Base-by-base conservation (phyloP, 2,888 invertebrate genomes). In the Hypselothyrea guttata region DNA sequence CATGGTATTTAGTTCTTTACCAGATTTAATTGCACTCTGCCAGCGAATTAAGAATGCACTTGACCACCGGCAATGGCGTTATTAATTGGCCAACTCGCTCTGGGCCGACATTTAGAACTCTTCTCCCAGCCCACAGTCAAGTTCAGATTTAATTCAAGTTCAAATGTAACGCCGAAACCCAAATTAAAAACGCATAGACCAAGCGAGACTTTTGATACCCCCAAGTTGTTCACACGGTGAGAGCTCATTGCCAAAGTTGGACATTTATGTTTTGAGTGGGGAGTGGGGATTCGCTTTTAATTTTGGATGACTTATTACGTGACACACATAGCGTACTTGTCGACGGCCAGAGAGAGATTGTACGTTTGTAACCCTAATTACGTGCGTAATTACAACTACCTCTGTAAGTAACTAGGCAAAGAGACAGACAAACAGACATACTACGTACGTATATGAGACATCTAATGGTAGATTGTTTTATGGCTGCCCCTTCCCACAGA, bases 1-100 rank as follows among this genome's bases (percentile, higher is more conserved):
- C n/a, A 40, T 40, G 64, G 51, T 68, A 76, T 79, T 81, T 56
- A 62, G 77, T 75, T 78, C 78, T 76, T 78, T 67, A 62, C 49
- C 65, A 71, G 45, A 53, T 69, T 81, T 84, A 84, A 79, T 61
- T 56, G 47, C 47, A 40, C 60, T 53, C 8, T 54, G 45, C 41
- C 37, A 40, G n/a, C 64, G 52, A 70, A 64, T 53, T 63, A 40
- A 41, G 60, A 49, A 37, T 79, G 71, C 78, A 81, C 84, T 81
- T 81, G 84, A 71, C 76, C 78, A 73, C 57, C 71, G 70, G 59
- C 72, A 75, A 72, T 76, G 77, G 68, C 71, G 37, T 58, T 47
- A 41, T 45, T 45, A 33, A 63, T 33, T 62, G 46, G 45, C 46
- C 45, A 48, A 48, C 47, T 34, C n/a, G 18, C 9, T 9, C n/a